Percentiles rank a stretch among this genome's conserved stretches.
These are phyloP conservation scores for Petrolisthes manimaculis DNA, from an alignment of 2,888 invertebrate genomes.

Conservation along the genomic window DNA sequence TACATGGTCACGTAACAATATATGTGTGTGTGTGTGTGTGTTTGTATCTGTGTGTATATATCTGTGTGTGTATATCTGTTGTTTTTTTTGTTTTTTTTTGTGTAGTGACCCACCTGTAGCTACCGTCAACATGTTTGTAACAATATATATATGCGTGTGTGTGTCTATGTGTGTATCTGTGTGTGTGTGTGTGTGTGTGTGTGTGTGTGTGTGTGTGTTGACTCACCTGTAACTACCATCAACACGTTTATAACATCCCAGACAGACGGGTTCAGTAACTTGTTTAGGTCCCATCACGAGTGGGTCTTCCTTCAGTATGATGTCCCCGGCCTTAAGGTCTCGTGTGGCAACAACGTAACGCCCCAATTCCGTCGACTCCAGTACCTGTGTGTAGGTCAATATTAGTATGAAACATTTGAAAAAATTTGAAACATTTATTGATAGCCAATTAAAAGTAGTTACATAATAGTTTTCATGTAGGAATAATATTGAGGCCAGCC, in stretches of 20 bases:
- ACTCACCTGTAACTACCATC: constrained; percentile 63
- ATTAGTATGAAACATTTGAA: not conserved
- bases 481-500: not conserved
- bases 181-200: no score
- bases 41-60: no score
- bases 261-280: constrained; percentile 63
- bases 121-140: constrained; percentile 60
- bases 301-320: constrained; percentile 61
- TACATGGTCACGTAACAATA: no score
- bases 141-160: no score
- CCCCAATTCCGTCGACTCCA: constrained; percentile 47
- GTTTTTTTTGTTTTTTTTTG: no score
- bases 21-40: no score
- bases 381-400: constrained; percentile 28
- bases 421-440: no score
- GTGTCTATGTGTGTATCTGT: no score
- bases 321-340: constrained; percentile 62
- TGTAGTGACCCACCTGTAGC: constrained; percentile 63
- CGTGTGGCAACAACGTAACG: constrained; percentile 62
- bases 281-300: constrained; percentile 63
- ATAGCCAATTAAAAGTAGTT: no score
- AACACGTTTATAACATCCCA: constrained; percentile 62
- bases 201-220: not conserved
- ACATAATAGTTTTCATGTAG: not conserved
- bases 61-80: no score